Conservation (phyloP, 2,888 invertebrate genomes). For the Anorthoa munda region DNA sequence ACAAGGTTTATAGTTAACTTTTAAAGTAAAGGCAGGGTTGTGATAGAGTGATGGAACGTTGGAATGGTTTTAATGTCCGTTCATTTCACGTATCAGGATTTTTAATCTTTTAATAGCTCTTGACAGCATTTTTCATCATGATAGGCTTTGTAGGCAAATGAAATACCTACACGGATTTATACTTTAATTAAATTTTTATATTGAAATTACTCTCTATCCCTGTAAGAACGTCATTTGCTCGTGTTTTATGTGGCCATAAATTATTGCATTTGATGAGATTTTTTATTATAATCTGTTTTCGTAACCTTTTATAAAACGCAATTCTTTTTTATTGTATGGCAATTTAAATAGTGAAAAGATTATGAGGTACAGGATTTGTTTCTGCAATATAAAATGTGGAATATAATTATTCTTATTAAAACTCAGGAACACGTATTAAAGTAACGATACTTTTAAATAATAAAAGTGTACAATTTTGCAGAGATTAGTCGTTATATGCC, state of each 20-base stretch:
- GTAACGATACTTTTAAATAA: not conserved
- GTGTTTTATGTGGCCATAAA: conserved; percentile 46
- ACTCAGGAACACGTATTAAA: not conserved
- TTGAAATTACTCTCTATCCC: conserved; percentile 33
- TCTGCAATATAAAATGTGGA: not conserved
- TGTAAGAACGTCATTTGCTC: conserved; percentile 21
- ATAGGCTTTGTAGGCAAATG: conserved; percentile 30
- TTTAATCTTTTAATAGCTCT: conserved; percentile 50
- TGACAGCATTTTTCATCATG: conserved; percentile 48
- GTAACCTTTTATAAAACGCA: conserved; percentile 22
- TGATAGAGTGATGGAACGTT: conserved; percentile 19
- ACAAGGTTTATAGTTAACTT: not conserved
- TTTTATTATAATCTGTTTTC: conserved; percentile 24
- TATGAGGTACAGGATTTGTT: not conserved
- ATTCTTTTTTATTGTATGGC: conserved; percentile 27
- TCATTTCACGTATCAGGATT: conserved; percentile 50
- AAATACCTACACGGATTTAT: conserved; percentile 43
- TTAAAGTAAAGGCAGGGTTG: not conserved
- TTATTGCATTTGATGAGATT: conserved; percentile 48
- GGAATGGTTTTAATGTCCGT: conserved; percentile 39
- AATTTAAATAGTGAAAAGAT: not conserved
- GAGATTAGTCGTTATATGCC: conserved; percentile 24
- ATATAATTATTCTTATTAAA: not conserved
- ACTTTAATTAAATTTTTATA: conserved; percentile 55
- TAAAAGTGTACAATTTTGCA: conserved; percentile 8